Evolutionary conservation across 1,140 invertebrate species (phyloP).

Genomic region (Tetraneura akinire): DNA sequence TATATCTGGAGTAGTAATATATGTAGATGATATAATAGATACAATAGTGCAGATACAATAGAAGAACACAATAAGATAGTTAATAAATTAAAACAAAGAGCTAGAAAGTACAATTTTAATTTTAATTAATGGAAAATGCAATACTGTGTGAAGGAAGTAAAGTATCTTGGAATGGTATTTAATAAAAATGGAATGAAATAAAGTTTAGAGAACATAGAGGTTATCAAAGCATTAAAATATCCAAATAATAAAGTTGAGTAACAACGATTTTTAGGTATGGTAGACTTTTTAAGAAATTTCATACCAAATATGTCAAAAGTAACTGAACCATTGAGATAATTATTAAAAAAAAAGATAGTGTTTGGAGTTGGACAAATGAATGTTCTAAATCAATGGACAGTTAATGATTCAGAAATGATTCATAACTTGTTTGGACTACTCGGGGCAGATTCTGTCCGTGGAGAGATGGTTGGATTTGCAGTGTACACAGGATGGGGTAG

Average conservation of each 20-base stretch:
- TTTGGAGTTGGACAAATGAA: conserved; percentile 54
- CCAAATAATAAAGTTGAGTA: neutral
- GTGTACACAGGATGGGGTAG: too few relatives aligned
- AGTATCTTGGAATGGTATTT: conserved; percentile 59
- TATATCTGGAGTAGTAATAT: conserved; percentile 56
- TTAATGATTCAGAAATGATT: too few relatives aligned
- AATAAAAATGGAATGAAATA: conserved; percentile 57
- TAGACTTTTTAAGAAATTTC: conserved; percentile 33
- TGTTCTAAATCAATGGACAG: conserved; percentile 55
- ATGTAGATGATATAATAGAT: conserved; percentile 59
- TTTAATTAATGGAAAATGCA: conserved; percentile 56
- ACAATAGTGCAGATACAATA: conserved; percentile 54
- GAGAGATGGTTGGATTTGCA: too few relatives aligned
- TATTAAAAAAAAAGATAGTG: conserved; percentile 52
- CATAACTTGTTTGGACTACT: too few relatives aligned
- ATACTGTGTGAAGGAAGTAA: conserved; percentile 57
- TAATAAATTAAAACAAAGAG: conserved; percentile 56
- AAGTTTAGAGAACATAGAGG: neutral
- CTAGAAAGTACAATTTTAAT: conserved; percentile 55
- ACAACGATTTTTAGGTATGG: neutral
- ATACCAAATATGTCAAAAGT: conserved; percentile 32
- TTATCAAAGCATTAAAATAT: neutral
- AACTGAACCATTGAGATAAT: neutral
- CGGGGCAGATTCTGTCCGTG: too few relatives aligned
- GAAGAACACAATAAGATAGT: conserved; percentile 56